Base-by-base conservation (phyloP, 2,888 invertebrate genomes). In the Mimachlamys varia region DNA sequence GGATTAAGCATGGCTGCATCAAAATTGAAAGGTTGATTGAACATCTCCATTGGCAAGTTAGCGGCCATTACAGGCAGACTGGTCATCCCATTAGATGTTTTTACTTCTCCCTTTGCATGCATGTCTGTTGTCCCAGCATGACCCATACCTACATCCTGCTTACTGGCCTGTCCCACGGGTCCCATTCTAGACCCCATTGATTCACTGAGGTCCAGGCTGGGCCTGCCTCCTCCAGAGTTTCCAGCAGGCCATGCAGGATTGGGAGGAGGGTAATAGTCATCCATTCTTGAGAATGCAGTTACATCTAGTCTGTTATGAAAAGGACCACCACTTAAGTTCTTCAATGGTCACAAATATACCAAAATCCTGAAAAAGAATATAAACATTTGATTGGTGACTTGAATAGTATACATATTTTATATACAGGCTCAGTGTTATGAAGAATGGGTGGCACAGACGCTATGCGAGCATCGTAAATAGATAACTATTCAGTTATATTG, bases 21-120 rank as follows among this genome's bases (percentile, higher is more conserved):
- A 93, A 95, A 95, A 91, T 95, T 95, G 55, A 95, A 90, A 13
- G 94, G 92, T 89, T 94, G 94, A 92, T 93, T 93, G 76, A 95
- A 94, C 93, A 94, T 94, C 88, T 93, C 92, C 87, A 92, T 91
- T 17, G 94, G 93, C 55, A 95, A 90, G 62, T 94, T 93, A 89
- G 94, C 90, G 55, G 93, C 93, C 93, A 94, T 92, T 90, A 94
- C 87, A 17, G 93, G 93, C 58, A 92, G 91, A 10, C 90, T 89
- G 33, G 27, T n/a, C 49, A 58, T 50, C 7, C 53, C 88, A 44
- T 90, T 90, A 12, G 76, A 27, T 15, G n/a, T 55, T 55, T 33
- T 38, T 3, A 37, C 49, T 22, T 89, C 62, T 17, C 89, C 90
- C 88, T 90, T 90, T 88, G 88, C 50, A 17, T 90, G 90, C 44